Evolutionary conservation across 2,888 invertebrate genomes (phyloP), one percentile per base, ranked within the genome.

Genomic region (Lasioglossum oenotherae): DNA sequence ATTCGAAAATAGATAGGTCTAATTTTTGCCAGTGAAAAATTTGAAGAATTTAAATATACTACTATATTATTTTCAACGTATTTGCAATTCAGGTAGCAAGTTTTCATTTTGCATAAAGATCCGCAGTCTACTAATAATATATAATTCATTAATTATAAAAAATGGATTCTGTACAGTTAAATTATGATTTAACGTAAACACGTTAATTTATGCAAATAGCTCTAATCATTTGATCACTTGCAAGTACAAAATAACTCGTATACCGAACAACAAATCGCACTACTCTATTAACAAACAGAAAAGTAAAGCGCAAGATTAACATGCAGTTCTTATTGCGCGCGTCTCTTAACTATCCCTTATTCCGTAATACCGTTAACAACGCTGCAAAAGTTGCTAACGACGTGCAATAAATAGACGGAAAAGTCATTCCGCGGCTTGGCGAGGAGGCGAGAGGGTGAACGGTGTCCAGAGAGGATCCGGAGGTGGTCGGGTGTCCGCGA

Each of bases 391-490:
- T 64, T 64, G 64, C 27, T 27, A 64, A 64, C 64, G 64, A 27
- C 31, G 31, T 31, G 31, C 64, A 64, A 64, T 64, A 64, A 64
- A 64, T 64, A 64, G 31, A 64, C 64, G 64, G 27, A 16, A n/a
- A 57, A 64, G 64, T 64, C 64, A 64, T 64, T 64, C 31, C 31
- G 64, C 16, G 27, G 64, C 14, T 6, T 4, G 35, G 67, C 35
- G 19, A 31, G 35, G 35, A 35, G 67, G 19, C 57, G 74, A 19
- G 64, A 16, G 69, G 83, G 41, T 64, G 83, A 75, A 78, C 44
- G 31, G 49, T 41, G 12, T 60, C 44, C 35, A 64, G 14, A 60
- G 35, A 74, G 74, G n/a, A 53, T 38, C 53, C n/a, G 19, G 35
- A 35, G 60, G 38, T 19, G 49, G 41, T 49, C 38, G 5, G 35